Evolutionary conservation across 2,888 invertebrate genomes (phyloP).

Genomic region (Nephrotoma appendiculata): DNA sequence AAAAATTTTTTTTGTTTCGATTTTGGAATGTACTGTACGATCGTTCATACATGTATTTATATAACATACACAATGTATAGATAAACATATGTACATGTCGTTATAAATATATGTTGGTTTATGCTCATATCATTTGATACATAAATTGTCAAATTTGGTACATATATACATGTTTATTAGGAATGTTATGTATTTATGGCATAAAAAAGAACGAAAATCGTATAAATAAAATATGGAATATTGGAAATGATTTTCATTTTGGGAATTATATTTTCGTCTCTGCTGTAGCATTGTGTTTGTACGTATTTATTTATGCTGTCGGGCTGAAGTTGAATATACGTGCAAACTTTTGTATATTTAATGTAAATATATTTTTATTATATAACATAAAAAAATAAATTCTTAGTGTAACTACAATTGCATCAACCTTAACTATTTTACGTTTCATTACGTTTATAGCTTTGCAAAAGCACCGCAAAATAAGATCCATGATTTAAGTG

Average conservation of each 20-base stretch:
- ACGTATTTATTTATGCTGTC: too few species aligned
- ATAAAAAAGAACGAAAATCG: neutral
- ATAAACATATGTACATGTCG: neutral
- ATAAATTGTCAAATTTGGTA: neutral
- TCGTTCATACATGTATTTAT: too few species aligned
- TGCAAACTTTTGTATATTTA: too few species aligned
- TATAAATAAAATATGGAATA: neutral
- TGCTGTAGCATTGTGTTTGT: too few species aligned
- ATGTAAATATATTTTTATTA: too few species aligned
- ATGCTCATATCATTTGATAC: neutral
- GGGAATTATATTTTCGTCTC: neutral
- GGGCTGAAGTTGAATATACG: too few species aligned
- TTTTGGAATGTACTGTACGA: neutral
- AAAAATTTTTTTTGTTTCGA: neutral
- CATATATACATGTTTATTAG: neutral
- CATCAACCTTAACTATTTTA: too few species aligned
- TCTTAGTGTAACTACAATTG: too few species aligned
- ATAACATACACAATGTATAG: neutral
- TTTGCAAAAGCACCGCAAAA: too few species aligned
- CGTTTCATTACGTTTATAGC: too few species aligned
- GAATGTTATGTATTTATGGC: neutral
- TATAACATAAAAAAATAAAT: too few species aligned
- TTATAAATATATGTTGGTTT: neutral
- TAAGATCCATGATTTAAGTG: too few species aligned
- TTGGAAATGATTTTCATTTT: neutral